These are phyloP conservation scores for Microctonus hyperodae DNA, from an alignment of 2,888 invertebrate species.

Conservation along the genomic window DNA sequence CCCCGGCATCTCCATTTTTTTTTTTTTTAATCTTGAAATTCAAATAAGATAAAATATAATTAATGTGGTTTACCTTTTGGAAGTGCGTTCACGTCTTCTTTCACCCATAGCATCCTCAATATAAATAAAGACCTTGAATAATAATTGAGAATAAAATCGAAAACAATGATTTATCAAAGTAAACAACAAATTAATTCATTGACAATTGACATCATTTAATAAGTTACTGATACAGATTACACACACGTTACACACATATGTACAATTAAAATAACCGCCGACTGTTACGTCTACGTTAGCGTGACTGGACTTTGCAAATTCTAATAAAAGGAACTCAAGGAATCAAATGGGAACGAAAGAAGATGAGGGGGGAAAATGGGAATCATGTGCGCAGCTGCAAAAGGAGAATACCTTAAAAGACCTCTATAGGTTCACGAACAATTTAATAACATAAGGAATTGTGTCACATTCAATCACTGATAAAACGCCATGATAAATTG, in stretches of 20 bases:
- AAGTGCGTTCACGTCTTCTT: constrained; percentile 55
- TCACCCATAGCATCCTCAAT: constrained; percentile 59
- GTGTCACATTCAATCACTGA: constrained; percentile 7
- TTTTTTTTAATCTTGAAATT: constrained; percentile 41
- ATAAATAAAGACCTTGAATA: constrained; percentile 37
- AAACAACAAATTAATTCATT: too few relatives aligned
- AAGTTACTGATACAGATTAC: constrained; percentile 28
- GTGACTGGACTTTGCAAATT: constrained; percentile 54
- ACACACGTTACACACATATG: constrained; percentile 19
- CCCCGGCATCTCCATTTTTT: constrained; percentile 87
- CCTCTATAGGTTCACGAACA: constrained; percentile 13
- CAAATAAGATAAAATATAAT: neutral
- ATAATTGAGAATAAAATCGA: constrained; percentile 12
- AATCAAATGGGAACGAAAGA: constrained; percentile 20
- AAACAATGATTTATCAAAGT: too few relatives aligned
- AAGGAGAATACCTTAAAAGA: constrained; percentile 16
- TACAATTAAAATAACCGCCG: constrained; percentile 13
- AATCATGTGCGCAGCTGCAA: constrained; percentile 58
- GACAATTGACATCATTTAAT: neutral
- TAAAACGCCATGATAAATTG: neutral
- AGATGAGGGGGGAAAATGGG: constrained; percentile 27
- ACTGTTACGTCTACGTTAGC: constrained; percentile 43
- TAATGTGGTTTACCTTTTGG: constrained; percentile 52
- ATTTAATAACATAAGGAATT: constrained; percentile 22
- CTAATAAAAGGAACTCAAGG: constrained; percentile 51